phyloP scores from a whole-genome alignment of 1,140 invertebrate genomes.

The Bombyx mandarina region DNA sequence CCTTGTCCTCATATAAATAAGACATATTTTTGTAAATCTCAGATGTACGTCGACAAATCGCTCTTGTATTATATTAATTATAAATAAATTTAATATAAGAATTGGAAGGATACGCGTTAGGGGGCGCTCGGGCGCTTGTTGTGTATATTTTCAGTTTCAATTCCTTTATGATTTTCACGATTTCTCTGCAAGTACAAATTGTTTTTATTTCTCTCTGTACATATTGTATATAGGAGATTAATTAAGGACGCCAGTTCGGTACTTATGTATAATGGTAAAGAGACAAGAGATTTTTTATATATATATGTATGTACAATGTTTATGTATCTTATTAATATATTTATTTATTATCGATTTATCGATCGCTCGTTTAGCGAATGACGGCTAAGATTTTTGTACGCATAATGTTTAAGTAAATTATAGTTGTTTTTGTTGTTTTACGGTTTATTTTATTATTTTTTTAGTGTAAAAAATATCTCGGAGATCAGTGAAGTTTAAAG shows the following conservation, averaged over 20 bases:
- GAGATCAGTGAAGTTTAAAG: background rate
- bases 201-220: conserved; percentile 66
- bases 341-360: conserved; percentile 52
- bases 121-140: conserved; percentile 15
- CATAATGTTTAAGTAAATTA: conserved; percentile 66
- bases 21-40: conserved; percentile 52
- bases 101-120: conserved; percentile 17
- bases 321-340: conserved; percentile 46
- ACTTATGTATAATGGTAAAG: conserved; percentile 45
- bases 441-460: conserved; percentile 43
- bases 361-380: conserved; percentile 35
- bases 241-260: conserved; percentile 22
- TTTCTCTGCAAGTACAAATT: conserved; percentile 70
- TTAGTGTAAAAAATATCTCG: conserved; percentile 22
- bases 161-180: conserved; percentile 31
- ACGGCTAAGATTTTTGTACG: conserved; percentile 60
- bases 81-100: conserved; percentile 12
- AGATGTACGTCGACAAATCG: conserved; percentile 18
- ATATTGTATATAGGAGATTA: conserved; percentile 61
- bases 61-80: conserved; percentile 35
- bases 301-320: conserved; percentile 51
- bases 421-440: conserved; percentile 63
- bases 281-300: conserved; percentile 38
- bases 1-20: conserved; percentile 15
- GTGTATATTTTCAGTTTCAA: conserved; percentile 43